Evolutionary conservation across 1,140 invertebrate species (phyloP).

Genomic region (Pentalonia nigronervosa): DNA sequence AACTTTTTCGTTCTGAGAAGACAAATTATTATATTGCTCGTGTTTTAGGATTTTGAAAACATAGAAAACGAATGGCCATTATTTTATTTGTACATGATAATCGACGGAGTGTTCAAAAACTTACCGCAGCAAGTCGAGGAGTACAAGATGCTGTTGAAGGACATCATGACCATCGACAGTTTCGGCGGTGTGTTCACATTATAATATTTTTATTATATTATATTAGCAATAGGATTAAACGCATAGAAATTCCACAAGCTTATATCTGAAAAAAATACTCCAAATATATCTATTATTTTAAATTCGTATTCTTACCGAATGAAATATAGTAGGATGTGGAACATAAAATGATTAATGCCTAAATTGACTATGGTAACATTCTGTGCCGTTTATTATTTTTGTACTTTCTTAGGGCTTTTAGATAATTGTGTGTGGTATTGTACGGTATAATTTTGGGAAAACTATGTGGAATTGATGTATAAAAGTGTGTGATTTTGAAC

Average conservation of each 20-base stretch:
- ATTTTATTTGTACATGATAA: slow-evolving; percentile 94
- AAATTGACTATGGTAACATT: too few species aligned
- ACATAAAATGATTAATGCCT: too few species aligned
- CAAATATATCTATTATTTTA: too few species aligned
- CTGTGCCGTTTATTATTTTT: too few species aligned
- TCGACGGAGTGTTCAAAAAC: slow-evolving; percentile 90
- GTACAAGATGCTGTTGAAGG: slow-evolving; percentile 85
- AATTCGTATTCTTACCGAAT: too few species aligned
- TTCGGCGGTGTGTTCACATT: slow-evolving; percentile 72
- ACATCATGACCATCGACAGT: slow-evolving; percentile 77
- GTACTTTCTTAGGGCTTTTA: too few species aligned
- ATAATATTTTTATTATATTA: not conserved
- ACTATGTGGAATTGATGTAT: too few species aligned
- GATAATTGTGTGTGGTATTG: too few species aligned
- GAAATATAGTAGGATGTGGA: too few species aligned
- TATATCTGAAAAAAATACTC: not conserved
- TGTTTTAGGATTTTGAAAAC: slow-evolving; percentile 87
- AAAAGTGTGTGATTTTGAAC: too few species aligned
- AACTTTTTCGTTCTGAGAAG: too few species aligned
- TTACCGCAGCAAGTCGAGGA: slow-evolving; percentile 91
- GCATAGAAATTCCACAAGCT: not conserved
- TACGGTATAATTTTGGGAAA: too few species aligned
- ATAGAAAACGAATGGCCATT: slow-evolving; percentile 98
- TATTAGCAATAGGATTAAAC: not conserved
- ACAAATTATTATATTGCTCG: not conserved